phyloP scores from a whole-genome alignment of 2,888 invertebrate species.

The Dugesia japonica region DNA sequence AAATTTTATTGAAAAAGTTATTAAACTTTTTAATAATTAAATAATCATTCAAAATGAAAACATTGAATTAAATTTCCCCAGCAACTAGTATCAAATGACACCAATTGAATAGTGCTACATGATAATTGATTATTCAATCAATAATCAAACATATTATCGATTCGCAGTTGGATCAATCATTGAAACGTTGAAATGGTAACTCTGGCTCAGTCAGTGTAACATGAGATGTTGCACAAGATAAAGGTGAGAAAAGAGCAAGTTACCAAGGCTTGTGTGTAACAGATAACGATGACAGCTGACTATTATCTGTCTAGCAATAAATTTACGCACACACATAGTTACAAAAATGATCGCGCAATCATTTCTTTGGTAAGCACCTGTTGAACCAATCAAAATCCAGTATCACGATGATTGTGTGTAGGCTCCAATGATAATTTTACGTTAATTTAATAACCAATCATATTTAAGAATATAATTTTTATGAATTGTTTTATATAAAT shows the following conservation, averaged over 20 bases:
- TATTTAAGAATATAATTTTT: not conserved
- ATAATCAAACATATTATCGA: not conserved
- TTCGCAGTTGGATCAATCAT: not conserved
- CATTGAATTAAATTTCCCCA: not conserved
- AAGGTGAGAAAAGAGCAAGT: not conserved
- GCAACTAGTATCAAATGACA: not conserved
- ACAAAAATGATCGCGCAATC: not conserved
- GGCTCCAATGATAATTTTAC: not conserved
- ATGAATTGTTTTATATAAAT: not conserved
- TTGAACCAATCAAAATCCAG: not conserved
- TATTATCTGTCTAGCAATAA: not conserved
- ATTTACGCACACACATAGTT: not conserved
- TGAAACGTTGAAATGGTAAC: not conserved
- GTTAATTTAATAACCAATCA: not conserved
- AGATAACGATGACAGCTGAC: not conserved
- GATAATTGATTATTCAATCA: not conserved
- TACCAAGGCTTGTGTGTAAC: not conserved
- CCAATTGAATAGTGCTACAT: no score
- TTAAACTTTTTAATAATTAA: no score
- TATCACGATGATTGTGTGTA: not conserved
- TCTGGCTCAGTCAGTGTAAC: not conserved
- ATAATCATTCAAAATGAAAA: not conserved
- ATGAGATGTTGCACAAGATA: not conserved
- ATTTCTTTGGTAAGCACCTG: not conserved
- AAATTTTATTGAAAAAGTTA: no score